Evolutionary conservation across 2,888 invertebrate species (phyloP).

Genomic region (Carterocephalus palaemon): DNA sequence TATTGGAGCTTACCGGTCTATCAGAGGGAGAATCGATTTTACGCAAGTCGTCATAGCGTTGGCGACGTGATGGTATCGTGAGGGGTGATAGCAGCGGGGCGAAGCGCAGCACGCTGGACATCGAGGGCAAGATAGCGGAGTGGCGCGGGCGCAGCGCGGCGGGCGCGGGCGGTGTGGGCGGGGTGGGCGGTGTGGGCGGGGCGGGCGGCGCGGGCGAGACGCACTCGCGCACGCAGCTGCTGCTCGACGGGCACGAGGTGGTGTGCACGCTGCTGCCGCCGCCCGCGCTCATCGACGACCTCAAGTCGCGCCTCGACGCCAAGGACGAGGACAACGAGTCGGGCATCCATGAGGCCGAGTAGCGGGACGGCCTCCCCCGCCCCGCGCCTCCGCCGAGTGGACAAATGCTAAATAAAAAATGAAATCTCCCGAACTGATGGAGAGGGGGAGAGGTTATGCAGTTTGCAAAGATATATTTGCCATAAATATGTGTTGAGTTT

Average conservation of each 20-base stretch:
- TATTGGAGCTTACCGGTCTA: background rate
- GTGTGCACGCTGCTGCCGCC: constrained; percentile 61
- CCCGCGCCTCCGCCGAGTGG: constrained; percentile 9
- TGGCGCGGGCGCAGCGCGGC: constrained; percentile 58
- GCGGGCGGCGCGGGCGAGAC: constrained; percentile 26
- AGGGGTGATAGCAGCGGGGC: constrained; percentile 53
- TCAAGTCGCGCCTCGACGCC: constrained; percentile 63
- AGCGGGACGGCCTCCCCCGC: constrained; percentile 29
- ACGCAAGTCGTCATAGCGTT: background rate
- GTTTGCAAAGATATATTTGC: too few species aligned
- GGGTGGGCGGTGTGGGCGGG: constrained; percentile 21
- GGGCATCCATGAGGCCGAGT: constrained; percentile 71
- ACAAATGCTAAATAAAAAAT: too few species aligned
- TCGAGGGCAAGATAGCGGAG: constrained; percentile 74
- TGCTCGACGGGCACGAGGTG: constrained; percentile 58
- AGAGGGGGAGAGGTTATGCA: too few species aligned
- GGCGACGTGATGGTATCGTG: background rate
- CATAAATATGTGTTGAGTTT: too few species aligned
- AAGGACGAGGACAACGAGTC: constrained; percentile 74
- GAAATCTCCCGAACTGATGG: too few species aligned
- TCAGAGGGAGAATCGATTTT: background rate
- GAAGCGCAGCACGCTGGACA: constrained; percentile 74
- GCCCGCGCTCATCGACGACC: constrained; percentile 63
- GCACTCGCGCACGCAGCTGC: constrained; percentile 44
- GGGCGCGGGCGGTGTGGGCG: constrained; percentile 33